Evolutionary conservation across 1,140 invertebrate species (phyloP).

Genomic region (Limonius californicus): DNA sequence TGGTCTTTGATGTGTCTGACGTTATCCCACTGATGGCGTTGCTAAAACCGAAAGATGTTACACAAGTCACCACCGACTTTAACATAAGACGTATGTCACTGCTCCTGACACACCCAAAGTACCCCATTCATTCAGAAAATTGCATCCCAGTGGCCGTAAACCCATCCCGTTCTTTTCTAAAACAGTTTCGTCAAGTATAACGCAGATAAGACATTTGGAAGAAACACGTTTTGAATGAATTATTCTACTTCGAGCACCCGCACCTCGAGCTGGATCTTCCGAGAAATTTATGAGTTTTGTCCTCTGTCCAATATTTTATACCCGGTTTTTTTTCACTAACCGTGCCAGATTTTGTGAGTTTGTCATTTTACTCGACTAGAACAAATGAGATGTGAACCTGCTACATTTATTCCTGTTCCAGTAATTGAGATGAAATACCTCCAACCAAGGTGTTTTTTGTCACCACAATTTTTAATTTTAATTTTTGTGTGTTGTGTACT

Average conservation of each 20-base stretch:
- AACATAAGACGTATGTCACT: conserved; percentile 38
- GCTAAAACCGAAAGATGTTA: background rate
- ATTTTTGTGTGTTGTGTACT: too few species aligned
- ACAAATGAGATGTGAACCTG: conserved; percentile 24
- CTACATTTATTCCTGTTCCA: background rate
- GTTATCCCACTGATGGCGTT: conserved; percentile 21
- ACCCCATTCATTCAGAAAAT: background rate
- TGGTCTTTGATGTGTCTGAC: background rate
- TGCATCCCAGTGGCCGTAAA: too few species aligned
- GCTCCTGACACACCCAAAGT: conserved; percentile 31
- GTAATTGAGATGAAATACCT: background rate
- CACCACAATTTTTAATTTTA: too few species aligned
- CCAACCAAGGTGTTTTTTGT: too few species aligned
- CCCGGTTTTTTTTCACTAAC: conserved; percentile 12
- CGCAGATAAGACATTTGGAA: background rate
- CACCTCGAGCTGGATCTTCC: conserved; percentile 25
- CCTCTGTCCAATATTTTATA: conserved; percentile 33
- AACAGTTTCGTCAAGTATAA: conserved; percentile 7
- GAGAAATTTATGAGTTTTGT: conserved; percentile 35
- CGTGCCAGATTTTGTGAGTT: conserved; percentile 24
- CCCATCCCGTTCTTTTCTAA: background rate
- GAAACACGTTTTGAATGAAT: too few species aligned
- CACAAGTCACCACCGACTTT: background rate
- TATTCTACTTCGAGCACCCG: conserved; percentile 24
- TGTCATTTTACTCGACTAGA: conserved; percentile 33